Conservation (phyloP, 1,140 invertebrate species). For the Magallana gigas region DNA sequence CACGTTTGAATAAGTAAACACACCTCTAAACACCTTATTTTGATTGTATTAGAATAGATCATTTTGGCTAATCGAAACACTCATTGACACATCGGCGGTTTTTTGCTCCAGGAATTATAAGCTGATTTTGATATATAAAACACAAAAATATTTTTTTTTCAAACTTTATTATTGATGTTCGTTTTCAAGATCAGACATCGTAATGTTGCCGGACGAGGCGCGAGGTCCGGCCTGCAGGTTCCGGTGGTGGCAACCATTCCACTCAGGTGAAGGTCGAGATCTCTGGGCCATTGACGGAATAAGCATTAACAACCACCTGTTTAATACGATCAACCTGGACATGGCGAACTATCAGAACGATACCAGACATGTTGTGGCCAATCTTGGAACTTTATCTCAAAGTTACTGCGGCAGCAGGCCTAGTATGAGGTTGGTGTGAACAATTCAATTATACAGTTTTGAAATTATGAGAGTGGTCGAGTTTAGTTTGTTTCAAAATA, state of each 20-base stretch:
- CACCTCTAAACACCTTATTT: too few relatives aligned
- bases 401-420: conserved; percentile 73
- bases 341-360: conserved; percentile 67
- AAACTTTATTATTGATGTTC: too few relatives aligned
- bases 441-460: neutral
- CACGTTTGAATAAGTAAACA: too few relatives aligned
- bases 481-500: too few relatives aligned
- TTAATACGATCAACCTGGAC: conserved; percentile 77
- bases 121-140: too few relatives aligned
- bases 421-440: conserved; percentile 68
- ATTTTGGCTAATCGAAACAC: too few relatives aligned
- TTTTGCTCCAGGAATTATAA: too few relatives aligned
- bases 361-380: conserved; percentile 63
- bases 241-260: conserved; percentile 79
- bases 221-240: conserved; percentile 75
- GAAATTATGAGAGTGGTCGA: too few relatives aligned
- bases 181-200: conserved; percentile 72
- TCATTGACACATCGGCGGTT: too few relatives aligned
- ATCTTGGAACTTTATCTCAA: conserved; percentile 73
- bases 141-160: too few relatives aligned
- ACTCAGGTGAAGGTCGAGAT: conserved; percentile 78
- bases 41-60: too few relatives aligned
- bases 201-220: conserved; percentile 72
- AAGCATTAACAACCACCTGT: conserved; percentile 73
- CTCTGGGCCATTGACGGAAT: conserved; percentile 81